Evolutionary conservation across 2,888 invertebrate species (phyloP).

Genomic region (Anagyrus pseudococci): DNA sequence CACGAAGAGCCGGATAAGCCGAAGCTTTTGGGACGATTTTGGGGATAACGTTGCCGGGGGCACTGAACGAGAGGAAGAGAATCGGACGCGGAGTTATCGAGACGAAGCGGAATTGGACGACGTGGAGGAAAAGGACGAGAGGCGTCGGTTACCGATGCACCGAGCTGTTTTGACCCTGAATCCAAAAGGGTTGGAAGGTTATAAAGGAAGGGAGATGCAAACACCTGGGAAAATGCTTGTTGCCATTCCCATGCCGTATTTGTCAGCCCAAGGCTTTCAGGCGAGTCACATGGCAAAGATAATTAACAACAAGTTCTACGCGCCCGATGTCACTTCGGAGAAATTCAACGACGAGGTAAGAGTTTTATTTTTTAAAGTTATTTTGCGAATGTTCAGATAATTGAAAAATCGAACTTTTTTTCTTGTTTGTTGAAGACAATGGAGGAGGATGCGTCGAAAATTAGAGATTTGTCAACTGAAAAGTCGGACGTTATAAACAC

Average conservation of each 20-base stretch:
- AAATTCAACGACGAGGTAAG: conserved; percentile 21
- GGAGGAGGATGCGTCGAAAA: too few relatives aligned
- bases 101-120: too few relatives aligned
- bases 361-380: too few relatives aligned
- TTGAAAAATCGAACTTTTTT: too few relatives aligned
- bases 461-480: too few relatives aligned
- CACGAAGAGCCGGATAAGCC: conserved; percentile 1
- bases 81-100: too few relatives aligned
- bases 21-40: conserved; percentile 17
- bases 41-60: conserved; percentile 1
- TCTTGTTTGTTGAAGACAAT: too few relatives aligned
- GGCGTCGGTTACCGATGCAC: too few relatives aligned
- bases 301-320: neutral
- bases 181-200: neutral
- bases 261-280: conserved; percentile 1
- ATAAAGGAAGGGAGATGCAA: conserved; percentile 52
- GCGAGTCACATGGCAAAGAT: neutral
- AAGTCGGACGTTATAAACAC: too few relatives aligned
- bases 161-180: too few relatives aligned
- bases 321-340: conserved; percentile 5
- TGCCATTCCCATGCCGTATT: conserved; percentile 43
- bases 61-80: neutral
- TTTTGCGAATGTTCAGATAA: too few relatives aligned
- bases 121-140: too few relatives aligned
- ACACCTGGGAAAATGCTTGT: conserved; percentile 58